A percentile compares a stretch with the other conserved stretches of the same genome.
Evolutionary conservation across 1,140 invertebrate genomes (phyloP).

Genomic region (Wiebesia pumilae): DNA sequence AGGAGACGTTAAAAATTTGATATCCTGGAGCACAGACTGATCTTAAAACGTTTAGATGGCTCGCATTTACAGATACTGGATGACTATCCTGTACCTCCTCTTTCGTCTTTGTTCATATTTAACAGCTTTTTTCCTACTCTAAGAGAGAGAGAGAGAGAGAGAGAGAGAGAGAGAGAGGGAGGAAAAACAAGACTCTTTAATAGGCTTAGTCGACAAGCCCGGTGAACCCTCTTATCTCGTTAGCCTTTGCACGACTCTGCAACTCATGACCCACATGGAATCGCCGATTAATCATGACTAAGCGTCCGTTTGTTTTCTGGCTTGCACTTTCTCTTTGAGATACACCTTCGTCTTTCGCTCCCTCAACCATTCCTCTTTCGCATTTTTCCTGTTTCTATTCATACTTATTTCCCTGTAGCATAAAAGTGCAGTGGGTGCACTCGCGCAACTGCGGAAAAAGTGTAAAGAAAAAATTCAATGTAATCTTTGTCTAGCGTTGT

Average conservation of each 20-base stretch:
- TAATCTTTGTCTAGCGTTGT: no score
- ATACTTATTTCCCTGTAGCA: not conserved
- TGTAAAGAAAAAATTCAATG: not conserved
- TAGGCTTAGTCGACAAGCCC: conserved; percentile 67
- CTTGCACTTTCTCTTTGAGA: not conserved
- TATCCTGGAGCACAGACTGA: not conserved
- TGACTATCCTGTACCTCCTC: not conserved
- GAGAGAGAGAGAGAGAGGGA: not conserved
- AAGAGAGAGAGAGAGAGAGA: not conserved
- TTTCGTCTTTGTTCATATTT: not conserved
- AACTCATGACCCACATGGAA: conserved; percentile 73
- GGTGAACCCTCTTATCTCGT: conserved; percentile 73
- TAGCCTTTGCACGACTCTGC: conserved; percentile 61
- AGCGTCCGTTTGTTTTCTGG: conserved; percentile 52
- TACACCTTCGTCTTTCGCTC: not conserved
- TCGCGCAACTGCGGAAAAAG: not conserved
- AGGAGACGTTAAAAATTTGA: not conserved
- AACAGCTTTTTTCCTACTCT: not conserved
- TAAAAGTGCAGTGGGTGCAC: not conserved
- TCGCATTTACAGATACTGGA: not conserved
- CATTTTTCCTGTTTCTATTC: not conserved
- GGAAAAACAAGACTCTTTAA: conserved; percentile 57
- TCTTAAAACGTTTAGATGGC: not conserved
- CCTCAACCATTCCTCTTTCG: not conserved
- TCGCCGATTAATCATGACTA: conserved; percentile 68